Evolutionary conservation across 2,888 invertebrate species (phyloP), one percentile per base, ranked within the genome.

Genomic region (Drosophila kuntzei): DNA sequence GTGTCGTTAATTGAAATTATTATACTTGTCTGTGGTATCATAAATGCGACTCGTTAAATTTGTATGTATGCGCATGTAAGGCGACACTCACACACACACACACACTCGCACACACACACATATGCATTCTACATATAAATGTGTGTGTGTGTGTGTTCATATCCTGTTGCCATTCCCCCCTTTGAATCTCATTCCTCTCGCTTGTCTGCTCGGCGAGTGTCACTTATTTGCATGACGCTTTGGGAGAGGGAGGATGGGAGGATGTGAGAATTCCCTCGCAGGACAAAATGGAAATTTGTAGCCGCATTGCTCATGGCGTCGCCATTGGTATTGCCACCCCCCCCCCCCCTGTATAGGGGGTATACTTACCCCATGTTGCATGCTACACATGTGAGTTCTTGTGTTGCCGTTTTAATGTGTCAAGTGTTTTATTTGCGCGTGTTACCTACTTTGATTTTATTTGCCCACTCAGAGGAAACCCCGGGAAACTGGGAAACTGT

Each of bases 391-490:
- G 67, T 62, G 75, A 64, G 78, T 66, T 80, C 70, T 78, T 81
- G 84, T 81, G 84, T 72, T 81, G 80, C 80, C 68, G 71, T 71
- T 87, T 85, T 85, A 85, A 87, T 86, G 87, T 85, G 87, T 85
- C 85, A 85, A 85, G 85, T 86, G 87, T 85, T 85, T 85, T 85
- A 86, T 85, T 87, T 82, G 80, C 84, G 79, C 87, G 81, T 85
- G 85, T 86, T 86, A 86, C 86, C 85, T 85, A 86, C 85, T 85
- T 86, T 85, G 85, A 85, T 85, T 85, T 85, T 84, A 85, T 85
- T 84, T 86, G 82, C 72, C 65, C 75, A 84, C 78, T 81, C 74
- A 49, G 53, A 37, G 37, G 16, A 37, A 47, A 36, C 27, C 51
- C 51, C 22, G 46, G 60, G 47, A 27, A 63, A 58, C 53, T 32